phyloP scores from a whole-genome alignment of 2,113 vertebrate species.

The Peromyscus maniculatus region DNA sequence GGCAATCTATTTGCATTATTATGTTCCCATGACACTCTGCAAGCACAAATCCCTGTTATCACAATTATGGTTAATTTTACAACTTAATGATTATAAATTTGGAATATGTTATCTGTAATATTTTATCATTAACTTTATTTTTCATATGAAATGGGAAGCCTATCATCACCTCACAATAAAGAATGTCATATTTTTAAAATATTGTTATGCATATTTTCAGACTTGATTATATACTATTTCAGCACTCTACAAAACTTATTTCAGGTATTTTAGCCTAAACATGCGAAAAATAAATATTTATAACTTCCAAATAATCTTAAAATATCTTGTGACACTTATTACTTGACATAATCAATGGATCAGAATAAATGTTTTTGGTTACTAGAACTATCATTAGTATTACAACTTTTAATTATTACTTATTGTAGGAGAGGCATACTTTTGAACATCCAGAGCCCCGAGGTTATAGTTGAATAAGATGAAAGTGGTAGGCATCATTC shows the following conservation, averaged over 20 bases:
- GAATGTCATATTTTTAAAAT: neutral
- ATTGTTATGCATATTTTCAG: neutral
- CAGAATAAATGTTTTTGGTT: too few species aligned
- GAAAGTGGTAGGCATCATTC: neutral
- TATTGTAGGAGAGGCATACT: neutral
- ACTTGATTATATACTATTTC: neutral
- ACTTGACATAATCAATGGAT: neutral
- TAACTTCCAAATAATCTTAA: neutral
- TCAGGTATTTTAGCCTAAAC: neutral
- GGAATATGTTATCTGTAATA: neutral
- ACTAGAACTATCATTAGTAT: neutral
- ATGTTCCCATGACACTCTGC: neutral
- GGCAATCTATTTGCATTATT: neutral
- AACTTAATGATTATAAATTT: neutral
- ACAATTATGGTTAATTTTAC: neutral
- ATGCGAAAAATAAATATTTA: neutral
- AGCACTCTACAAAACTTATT: neutral
- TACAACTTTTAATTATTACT: neutral
- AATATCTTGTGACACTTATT: neutral
- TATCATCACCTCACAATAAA: neutral
- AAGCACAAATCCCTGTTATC: neutral
- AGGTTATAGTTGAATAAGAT: neutral
- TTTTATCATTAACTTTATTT: neutral
- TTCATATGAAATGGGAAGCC: neutral
- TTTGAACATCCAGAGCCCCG: accelerated